Evolutionary conservation across 2,113 vertebrate species (phyloP).

Genomic region (Perca fluviatilis): DNA sequence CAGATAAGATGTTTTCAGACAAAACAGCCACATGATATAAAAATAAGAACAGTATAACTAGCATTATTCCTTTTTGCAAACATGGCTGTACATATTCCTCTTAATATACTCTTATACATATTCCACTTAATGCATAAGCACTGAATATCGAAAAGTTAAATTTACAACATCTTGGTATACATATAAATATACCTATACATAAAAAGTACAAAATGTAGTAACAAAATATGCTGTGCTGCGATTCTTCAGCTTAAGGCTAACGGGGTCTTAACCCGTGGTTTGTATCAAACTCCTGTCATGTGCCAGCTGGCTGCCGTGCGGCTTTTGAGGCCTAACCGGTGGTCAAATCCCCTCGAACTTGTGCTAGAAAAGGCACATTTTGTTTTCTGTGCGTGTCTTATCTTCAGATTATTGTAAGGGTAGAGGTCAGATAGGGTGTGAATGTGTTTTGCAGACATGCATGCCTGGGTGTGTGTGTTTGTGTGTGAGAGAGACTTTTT

Average conservation of each 20-base stretch:
- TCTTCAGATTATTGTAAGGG: neutral
- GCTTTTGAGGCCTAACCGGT: neutral
- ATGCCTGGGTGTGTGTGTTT: neutral
- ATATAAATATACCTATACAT: too few species aligned
- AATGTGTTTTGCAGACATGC: neutral
- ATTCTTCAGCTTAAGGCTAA: slow-evolving; percentile 3
- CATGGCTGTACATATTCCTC: too few species aligned
- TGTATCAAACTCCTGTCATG: neutral
- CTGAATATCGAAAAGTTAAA: too few species aligned
- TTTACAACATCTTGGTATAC: too few species aligned
- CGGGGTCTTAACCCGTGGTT: neutral
- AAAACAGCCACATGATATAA: too few species aligned
- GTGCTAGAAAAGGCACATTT: neutral
- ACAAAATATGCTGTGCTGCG: neutral
- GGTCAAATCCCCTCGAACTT: slow-evolving; percentile 5
- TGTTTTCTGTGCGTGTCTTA: neutral
- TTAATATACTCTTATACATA: too few species aligned
- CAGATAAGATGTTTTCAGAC: too few species aligned
- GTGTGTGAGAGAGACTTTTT: too few species aligned
- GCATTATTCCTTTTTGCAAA: too few species aligned
- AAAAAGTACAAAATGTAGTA: too few species aligned
- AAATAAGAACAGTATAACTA: too few species aligned
- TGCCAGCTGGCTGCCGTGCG: slow-evolving; percentile 11
- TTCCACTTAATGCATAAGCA: too few species aligned
- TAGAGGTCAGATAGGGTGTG: neutral